These are phyloP conservation scores for Lota lota DNA, from an alignment of 2,113 vertebrate genomes.

Conservation along the genomic window DNA sequence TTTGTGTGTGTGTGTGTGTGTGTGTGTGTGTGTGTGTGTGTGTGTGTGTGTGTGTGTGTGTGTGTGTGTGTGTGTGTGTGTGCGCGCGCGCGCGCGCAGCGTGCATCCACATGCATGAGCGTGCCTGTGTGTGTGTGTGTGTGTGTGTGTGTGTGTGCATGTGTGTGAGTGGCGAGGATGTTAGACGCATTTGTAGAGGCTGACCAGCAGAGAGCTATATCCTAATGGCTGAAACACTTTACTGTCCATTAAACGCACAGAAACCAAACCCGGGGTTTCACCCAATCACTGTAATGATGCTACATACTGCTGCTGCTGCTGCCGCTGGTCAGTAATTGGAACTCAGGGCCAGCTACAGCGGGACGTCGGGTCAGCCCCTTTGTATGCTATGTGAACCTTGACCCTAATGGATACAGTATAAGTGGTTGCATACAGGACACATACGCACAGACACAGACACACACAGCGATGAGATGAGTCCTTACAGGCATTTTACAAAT, in stretches of 20 bases:
- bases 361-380: background rate
- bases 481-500: background rate
- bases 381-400: constrained; percentile 26
- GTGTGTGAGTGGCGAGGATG: constrained; percentile 13
- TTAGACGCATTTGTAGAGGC: constrained; percentile 44
- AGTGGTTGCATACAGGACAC: background rate
- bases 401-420: constrained; percentile 1
- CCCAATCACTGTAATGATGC: constrained; percentile 62
- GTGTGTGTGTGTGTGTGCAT: no score
- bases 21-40: no score
- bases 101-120: no score
- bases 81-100: no score
- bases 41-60: no score
- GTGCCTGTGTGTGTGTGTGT: no score
- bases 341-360: constrained; percentile 5
- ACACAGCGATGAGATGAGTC: background rate
- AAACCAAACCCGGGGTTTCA: constrained; percentile 43
- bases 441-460: constrained; percentile 24
- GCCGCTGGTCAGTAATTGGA: constrained; percentile 57
- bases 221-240: constrained; percentile 67
- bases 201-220: constrained; percentile 57
- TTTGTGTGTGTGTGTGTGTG: constrained; percentile 14
- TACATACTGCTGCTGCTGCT: constrained; percentile 53
- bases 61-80: no score
- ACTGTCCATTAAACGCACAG: constrained; percentile 62